Evolutionary conservation across 2,888 invertebrate genomes (phyloP).

Genomic region (Alcis repandata): DNA sequence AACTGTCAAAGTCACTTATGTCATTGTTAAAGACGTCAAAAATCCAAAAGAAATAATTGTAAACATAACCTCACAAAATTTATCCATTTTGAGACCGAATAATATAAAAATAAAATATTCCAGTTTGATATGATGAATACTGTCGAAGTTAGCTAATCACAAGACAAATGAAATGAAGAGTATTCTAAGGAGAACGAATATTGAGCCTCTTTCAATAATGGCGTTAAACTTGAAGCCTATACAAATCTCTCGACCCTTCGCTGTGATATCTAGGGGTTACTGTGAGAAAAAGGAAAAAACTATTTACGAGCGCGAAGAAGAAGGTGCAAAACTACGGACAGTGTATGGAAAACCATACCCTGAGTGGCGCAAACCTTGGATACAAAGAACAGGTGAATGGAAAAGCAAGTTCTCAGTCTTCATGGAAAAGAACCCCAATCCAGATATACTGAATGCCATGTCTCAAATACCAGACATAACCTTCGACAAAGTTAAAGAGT

Average conservation of each 20-base stretch:
- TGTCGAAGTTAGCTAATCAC: not conserved
- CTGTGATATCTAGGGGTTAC: constrained; percentile 62
- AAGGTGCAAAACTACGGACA: constrained; percentile 63
- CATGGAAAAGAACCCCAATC: constrained; percentile 73
- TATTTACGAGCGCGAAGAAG: constrained; percentile 74
- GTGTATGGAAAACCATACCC: constrained; percentile 80
- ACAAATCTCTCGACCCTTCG: constrained; percentile 51
- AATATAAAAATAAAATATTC: not conserved
- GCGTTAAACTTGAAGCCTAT: constrained; percentile 58
- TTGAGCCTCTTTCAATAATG: constrained; percentile 52
- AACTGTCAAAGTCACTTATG: too few relatives aligned
- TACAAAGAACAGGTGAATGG: constrained; percentile 86
- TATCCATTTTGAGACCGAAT: too few relatives aligned
- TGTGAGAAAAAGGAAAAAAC: constrained; percentile 72
- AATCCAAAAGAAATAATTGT: not conserved
- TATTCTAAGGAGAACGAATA: not conserved
- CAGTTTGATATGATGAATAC: not conserved
- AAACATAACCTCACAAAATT: not conserved
- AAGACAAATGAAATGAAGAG: not conserved
- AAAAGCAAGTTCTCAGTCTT: constrained; percentile 87
- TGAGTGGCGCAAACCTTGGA: constrained; percentile 88
- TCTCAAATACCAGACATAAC: constrained; percentile 85
- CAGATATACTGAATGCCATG: constrained; percentile 73
- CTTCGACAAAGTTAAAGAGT: constrained; percentile 80
- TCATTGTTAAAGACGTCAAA: too few relatives aligned